Conservation (phyloP, 2,888 invertebrate genomes). For the Drosophila atroscutellata region DNA sequence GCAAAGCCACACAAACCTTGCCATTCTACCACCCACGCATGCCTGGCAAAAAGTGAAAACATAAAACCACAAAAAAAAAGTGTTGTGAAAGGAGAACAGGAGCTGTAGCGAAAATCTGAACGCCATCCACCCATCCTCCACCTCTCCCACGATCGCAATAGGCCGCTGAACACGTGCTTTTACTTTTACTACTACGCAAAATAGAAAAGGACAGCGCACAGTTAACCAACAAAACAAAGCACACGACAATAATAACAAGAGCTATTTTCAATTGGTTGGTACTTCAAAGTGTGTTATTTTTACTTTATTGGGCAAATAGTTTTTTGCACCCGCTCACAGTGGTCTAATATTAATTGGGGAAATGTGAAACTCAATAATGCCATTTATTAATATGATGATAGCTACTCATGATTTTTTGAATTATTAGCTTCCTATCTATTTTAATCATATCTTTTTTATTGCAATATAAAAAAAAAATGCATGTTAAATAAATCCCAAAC, state of each 20-base stretch:
- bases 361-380: conserved; percentile 6
- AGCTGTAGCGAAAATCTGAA: conserved; percentile 16
- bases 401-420: background rate
- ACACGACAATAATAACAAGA: conserved; percentile 35
- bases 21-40: background rate
- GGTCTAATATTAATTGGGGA: conserved; percentile 20
- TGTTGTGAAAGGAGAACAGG: conserved; percentile 17
- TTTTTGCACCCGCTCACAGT: conserved; percentile 43
- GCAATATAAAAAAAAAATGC: background rate
- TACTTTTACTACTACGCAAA: conserved; percentile 42
- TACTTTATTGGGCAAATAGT: conserved; percentile 25
- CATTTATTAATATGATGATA: background rate
- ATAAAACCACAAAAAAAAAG: conserved; percentile 19
- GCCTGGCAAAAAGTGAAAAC: conserved; percentile 39
- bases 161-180: conserved; percentile 62
- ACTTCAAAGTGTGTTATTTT: conserved; percentile 36
- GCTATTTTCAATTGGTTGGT: conserved; percentile 64
- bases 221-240: conserved; percentile 25
- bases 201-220: conserved; percentile 39
- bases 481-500: background rate
- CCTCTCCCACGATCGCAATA: conserved; percentile 22
- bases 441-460: too few relatives aligned
- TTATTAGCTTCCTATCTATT: background rate
- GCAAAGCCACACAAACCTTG: conserved; percentile 11
- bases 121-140: background rate